phyloP scores from a whole-genome alignment of 2,888 invertebrate genomes.

The Allacma fusca region DNA sequence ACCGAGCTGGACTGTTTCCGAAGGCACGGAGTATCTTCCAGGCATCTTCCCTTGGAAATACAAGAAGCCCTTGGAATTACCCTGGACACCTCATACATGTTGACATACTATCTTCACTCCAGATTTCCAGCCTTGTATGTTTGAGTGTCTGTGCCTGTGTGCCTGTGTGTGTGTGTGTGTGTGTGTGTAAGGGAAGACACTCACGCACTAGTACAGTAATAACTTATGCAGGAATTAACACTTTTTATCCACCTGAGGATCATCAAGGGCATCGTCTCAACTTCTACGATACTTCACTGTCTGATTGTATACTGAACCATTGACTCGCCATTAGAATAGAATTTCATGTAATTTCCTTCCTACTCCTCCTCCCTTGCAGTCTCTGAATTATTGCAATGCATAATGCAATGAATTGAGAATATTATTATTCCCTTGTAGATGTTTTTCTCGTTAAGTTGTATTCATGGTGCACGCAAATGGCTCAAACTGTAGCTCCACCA shows the following conservation, averaged over 20 bases:
- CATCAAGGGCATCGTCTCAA: background rate
- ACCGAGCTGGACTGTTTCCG: no score
- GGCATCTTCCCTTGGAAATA: constrained; percentile 4
- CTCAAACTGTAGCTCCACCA: constrained; percentile 5
- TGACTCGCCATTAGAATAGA: constrained; percentile 12
- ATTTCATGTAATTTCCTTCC: constrained; percentile 4
- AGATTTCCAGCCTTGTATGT: constrained; percentile 3
- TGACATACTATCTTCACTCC: constrained; percentile 1
- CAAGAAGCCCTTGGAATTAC: constrained; percentile 16
- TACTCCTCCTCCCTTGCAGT: constrained; percentile 11
- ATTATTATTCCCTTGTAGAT: background rate
- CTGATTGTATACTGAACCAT: background rate
- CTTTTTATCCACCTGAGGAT: background rate
- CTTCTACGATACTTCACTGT: background rate
- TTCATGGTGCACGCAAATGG: background rate
- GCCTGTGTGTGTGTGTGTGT: no score
- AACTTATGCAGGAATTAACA: background rate
- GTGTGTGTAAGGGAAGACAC: background rate
- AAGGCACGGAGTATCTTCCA: background rate
- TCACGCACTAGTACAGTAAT: background rate
- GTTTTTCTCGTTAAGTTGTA: constrained; percentile 32
- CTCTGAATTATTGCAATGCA: constrained; percentile 24
- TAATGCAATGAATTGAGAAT: constrained; percentile 17
- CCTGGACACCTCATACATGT: constrained; percentile 7
- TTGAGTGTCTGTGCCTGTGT: background rate